Conservation (phyloP, 30 jellyfish, hydroid and myxozoan species). For the Euphysa ruthae region DNA sequence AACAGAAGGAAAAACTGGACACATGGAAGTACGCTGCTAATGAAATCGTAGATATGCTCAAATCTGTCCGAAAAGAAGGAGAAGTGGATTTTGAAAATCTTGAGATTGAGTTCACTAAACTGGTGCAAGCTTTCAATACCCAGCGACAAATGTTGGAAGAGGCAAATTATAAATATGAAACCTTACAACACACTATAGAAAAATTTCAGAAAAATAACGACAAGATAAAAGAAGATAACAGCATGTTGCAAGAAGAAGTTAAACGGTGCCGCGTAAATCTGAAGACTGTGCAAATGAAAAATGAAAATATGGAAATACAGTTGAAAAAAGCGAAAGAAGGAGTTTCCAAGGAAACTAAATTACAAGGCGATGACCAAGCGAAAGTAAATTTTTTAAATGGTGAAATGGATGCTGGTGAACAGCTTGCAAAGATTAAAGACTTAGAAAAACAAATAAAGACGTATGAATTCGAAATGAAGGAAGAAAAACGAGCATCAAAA, state of each 20-base stretch:
- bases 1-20: constrained; percentile 34
- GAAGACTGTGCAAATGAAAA: constrained; percentile 13
- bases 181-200: background rate
- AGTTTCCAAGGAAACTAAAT: too few species aligned
- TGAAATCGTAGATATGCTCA: constrained; percentile 43
- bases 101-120: constrained; percentile 36
- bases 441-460: background rate
- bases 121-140: constrained; percentile 39
- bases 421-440: too few species aligned
- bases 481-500: background rate
- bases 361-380: too few species aligned
- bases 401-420: too few species aligned
- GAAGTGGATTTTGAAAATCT: constrained; percentile 43
- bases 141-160: constrained; percentile 45
- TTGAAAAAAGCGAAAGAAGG: too few species aligned
- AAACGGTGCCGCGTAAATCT: constrained; percentile 13
- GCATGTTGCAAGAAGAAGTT: constrained; percentile 30
- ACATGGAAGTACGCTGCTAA: constrained; percentile 61
- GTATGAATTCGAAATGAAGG: background rate
- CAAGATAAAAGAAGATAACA: constrained; percentile 29
- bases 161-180: background rate
- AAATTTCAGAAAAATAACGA: constrained; percentile 23
- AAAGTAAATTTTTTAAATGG: too few species aligned
- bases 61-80: constrained; percentile 56
- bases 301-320: constrained; percentile 1